These are phyloP conservation scores for Columba guinea DNA, from an alignment of 2,797 vertebrate genomes.

Conservation along the genomic window DNA sequence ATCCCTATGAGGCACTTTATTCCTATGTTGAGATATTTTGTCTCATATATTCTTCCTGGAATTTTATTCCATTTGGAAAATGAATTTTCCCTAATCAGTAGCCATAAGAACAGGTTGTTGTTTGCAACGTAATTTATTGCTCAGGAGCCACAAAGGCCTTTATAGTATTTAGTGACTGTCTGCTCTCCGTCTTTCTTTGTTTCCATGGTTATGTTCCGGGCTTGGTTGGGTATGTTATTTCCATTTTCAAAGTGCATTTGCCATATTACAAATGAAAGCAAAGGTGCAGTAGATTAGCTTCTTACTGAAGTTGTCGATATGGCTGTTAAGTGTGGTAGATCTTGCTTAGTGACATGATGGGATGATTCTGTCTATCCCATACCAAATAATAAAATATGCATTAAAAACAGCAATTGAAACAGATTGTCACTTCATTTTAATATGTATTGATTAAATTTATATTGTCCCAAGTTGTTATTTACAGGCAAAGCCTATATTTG, in stretches of 20 bases:
- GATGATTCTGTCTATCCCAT: neutral
- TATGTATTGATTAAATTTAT: neutral
- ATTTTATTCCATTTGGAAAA: neutral
- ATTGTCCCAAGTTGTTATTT: neutral
- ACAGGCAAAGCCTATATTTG: neutral
- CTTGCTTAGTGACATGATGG: neutral
- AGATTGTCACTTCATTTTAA: neutral
- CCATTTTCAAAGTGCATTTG: neutral
- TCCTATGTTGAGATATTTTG: neutral
- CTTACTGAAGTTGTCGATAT: neutral
- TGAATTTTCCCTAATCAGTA: neutral
- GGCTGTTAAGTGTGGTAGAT: neutral
- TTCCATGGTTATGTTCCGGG: neutral
- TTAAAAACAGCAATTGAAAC: neutral
- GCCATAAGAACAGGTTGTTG: neutral
- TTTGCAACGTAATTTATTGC: neutral
- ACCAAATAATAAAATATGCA: neutral
- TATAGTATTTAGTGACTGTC: neutral
- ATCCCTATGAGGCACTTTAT: neutral
- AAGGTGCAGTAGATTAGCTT: neutral
- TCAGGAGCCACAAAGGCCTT: neutral
- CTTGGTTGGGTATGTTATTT: neutral
- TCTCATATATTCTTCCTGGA: neutral
- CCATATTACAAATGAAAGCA: neutral
- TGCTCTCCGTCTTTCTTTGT: neutral